A percentile compares a stretch with the other conserved stretches of the same genome.
Evolutionary conservation across 2,888 invertebrate species (phyloP).

Genomic region (Mesorhabditis spiculigera): DNA sequence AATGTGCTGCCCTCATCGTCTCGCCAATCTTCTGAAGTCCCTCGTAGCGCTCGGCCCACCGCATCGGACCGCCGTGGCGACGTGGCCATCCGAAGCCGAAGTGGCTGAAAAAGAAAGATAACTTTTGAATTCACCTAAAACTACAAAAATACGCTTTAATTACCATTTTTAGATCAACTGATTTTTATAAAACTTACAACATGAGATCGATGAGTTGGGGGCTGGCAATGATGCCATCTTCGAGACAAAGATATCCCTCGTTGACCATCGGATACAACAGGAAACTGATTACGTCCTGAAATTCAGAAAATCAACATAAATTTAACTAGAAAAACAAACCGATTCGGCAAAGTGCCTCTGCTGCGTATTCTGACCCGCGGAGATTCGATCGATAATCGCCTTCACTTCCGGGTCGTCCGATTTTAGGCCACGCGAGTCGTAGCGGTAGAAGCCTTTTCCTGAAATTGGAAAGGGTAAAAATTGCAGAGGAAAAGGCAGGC

Average conservation of each 20-base stretch:
- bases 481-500: background rate
- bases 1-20: slow-evolving; percentile 18
- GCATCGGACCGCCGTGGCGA: slow-evolving; percentile 40
- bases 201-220: slow-evolving; percentile 41
- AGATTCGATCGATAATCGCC: slow-evolving; percentile 20
- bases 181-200: slow-evolving; percentile 30
- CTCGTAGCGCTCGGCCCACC: slow-evolving; percentile 19
- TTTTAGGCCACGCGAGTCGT: slow-evolving; percentile 29
- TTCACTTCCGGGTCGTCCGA: slow-evolving; percentile 40
- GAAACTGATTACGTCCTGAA: slow-evolving; percentile 38
- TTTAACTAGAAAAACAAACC: background rate
- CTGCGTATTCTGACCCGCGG: slow-evolving; percentile 10
- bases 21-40: slow-evolving; percentile 23
- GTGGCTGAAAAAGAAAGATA: slow-evolving; percentile 26
- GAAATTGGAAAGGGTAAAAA: slow-evolving; percentile 9
- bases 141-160: slow-evolving; percentile 7
- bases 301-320: background rate
- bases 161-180: background rate
- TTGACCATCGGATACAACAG: slow-evolving; percentile 43
- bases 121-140: background rate
- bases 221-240: slow-evolving; percentile 38
- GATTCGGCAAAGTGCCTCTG: slow-evolving; percentile 14
- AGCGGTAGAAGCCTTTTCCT: slow-evolving; percentile 44
- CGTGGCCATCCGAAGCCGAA: slow-evolving; percentile 45
- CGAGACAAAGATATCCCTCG: slow-evolving; percentile 40